Base-by-base conservation (phyloP, 2,113 vertebrate species). In the Thomomys bottae region DNA sequence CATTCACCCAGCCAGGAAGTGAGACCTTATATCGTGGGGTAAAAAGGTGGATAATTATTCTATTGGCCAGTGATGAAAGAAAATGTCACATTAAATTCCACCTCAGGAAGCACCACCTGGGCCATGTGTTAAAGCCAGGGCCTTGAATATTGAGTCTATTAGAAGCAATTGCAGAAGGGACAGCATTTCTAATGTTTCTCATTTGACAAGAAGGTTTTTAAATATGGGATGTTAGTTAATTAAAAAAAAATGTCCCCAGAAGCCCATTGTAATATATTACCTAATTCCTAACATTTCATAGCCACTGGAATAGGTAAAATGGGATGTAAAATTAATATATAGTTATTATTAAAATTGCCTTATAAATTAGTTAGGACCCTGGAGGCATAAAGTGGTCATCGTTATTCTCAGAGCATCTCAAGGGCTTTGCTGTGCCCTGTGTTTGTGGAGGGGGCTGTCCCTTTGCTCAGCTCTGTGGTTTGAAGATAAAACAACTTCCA, bases 201-300 rank as follows among this genome's bases (percentile, higher is more conserved):
- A 61, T 94, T 96, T 96, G 96, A 96, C 94, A 92, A 92, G 92
- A 96, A 94, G 92, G 67, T 94, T 97, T 95, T 97, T 96, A 96
- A 96, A 96, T 96, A 93, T 87, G 94, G 89, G 81, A 66, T 96
- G 96, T 95, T 96, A 95, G 71, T 97, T 97, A 95, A 95, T 96
- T 96, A 96, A 96, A 97, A 96, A 96, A 96, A 96, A 97, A 96
- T n/a, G 93, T 97, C 97, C 90, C 96, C 94, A 92, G 94, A 95
- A 97, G 96, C 96, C 92, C 93, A 95, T 92, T 89, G 90, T 96
- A 90, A 96, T 93, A 87, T 96, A 96, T 96, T 95, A 92, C 87
- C 94, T 96, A 94, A 96, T 96, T 96, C 94, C 93, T 95, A 92
- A 89, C 90, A 75, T 86, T 91, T 85, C 64, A 9, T 76, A 93